A percentile compares a stretch with the other conserved stretches of the same genome.
These are phyloP conservation scores for Vanessa tameamea DNA, from an alignment of 1,140 invertebrate genomes.

Conservation along the genomic window DNA sequence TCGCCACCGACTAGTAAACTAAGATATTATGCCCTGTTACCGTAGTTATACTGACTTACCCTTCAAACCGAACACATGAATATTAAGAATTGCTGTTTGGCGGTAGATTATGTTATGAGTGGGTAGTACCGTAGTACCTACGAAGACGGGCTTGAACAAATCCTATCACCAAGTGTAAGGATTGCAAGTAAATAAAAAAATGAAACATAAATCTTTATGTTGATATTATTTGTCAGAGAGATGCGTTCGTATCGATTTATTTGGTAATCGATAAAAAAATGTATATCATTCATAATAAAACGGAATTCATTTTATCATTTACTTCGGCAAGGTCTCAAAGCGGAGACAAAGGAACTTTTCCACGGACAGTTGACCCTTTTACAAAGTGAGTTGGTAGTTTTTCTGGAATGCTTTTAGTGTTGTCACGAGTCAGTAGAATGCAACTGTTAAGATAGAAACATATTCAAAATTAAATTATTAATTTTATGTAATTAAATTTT, in stretches of 20 bases:
- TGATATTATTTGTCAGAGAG: background rate
- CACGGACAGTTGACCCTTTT: conserved; percentile 22
- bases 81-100: too few species aligned
- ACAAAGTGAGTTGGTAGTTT: conserved; percentile 27
- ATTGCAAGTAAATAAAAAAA: too few species aligned
- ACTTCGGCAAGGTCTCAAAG: conserved; percentile 14
- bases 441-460: background rate
- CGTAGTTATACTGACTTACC: too few species aligned
- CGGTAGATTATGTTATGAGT: too few species aligned
- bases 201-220: background rate
- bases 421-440: conserved; percentile 24
- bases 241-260: background rate
- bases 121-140: too few species aligned
- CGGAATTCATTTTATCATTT: background rate
- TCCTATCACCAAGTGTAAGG: too few species aligned
- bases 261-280: background rate
- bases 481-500: background rate
- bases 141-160: too few species aligned
- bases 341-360: conserved; percentile 14
- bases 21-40: too few species aligned
- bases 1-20: too few species aligned
- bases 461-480: background rate
- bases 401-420: conserved; percentile 30
- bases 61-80: too few species aligned
- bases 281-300: background rate